Conservation (phyloP, 2,888 invertebrate genomes). For the Geophilus truncorum region DNA sequence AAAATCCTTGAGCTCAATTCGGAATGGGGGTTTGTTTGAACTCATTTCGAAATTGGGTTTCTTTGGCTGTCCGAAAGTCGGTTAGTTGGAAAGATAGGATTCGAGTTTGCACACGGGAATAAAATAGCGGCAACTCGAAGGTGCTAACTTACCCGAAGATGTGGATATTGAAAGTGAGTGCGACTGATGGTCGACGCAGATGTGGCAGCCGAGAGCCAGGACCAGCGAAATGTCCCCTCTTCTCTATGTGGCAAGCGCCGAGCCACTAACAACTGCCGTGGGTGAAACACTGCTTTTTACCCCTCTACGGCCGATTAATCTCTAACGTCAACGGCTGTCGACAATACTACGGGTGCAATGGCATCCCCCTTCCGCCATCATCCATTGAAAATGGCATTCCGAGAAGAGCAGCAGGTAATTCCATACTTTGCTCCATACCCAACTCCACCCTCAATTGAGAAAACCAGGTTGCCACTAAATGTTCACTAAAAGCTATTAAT, state of each 20-base stretch:
- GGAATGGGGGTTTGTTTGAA: not conserved
- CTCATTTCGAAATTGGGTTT: not conserved
- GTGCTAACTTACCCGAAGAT: not conserved
- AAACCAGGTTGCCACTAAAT: not conserved
- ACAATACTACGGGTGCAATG: not conserved
- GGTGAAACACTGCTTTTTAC: slow-evolving; percentile 22
- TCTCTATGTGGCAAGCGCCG: not conserved
- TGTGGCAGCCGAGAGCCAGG: not conserved
- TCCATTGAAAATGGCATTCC: not conserved
- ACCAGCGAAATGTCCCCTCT: not conserved
- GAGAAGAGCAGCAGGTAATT: slow-evolving; percentile 20
- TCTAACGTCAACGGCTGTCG: slow-evolving; percentile 1
- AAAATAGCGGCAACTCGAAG: not conserved
- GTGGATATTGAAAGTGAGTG: not conserved
- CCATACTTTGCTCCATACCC: not conserved
- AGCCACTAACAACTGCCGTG: slow-evolving; percentile 1
- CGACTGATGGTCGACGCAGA: slow-evolving; percentile 4
- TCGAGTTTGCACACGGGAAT: not conserved
- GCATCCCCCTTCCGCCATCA: not conserved
- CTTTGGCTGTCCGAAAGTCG: not conserved
- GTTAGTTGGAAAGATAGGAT: not conserved
- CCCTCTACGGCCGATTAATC: slow-evolving; percentile 27
- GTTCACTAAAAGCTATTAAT: not conserved
- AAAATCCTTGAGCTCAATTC: not conserved
- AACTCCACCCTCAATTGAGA: not conserved